These are phyloP conservation scores for Strix occidentalis DNA, from an alignment of 2,797 vertebrate genomes.

Conservation along the genomic window DNA sequence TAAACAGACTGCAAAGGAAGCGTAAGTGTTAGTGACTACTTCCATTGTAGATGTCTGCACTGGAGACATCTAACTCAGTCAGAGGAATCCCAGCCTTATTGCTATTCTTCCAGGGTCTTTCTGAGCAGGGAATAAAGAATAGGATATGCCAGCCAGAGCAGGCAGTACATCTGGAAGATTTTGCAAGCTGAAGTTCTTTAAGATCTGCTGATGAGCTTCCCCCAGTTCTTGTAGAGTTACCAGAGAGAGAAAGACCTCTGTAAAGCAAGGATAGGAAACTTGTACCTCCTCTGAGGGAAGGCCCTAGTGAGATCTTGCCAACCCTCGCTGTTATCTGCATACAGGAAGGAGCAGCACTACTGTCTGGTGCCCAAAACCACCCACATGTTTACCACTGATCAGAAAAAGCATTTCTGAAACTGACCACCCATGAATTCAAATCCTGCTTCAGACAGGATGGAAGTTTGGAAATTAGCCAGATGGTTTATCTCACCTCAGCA, in stretches of 20 bases:
- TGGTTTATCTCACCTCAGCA: constrained; percentile 28
- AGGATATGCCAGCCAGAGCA: not conserved
- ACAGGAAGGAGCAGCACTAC: not conserved
- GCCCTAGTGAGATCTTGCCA: not conserved
- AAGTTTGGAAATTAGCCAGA: constrained; percentile 9
- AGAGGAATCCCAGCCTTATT: not conserved
- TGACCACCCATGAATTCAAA: not conserved
- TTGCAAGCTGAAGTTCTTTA: not conserved
- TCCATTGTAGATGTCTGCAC: not conserved
- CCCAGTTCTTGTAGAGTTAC: not conserved
- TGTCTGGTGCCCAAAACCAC: not conserved
- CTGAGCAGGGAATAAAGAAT: not conserved
- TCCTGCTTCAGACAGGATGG: not conserved
- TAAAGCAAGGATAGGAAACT: not conserved
- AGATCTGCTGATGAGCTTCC: not conserved
- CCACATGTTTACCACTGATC: not conserved
- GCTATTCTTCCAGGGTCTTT: not conserved
- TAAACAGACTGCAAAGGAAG: not conserved
- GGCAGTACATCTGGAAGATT: not conserved
- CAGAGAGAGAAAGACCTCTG: not conserved
- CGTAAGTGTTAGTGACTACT: not conserved
- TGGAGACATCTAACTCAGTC: not conserved
- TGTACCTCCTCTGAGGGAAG: not conserved
- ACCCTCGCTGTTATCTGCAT: not conserved
- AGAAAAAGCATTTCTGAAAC: not conserved